These are phyloP conservation scores for Cantharis lateralis DNA, from an alignment of 2,888 invertebrate genomes.

Conservation along the genomic window DNA sequence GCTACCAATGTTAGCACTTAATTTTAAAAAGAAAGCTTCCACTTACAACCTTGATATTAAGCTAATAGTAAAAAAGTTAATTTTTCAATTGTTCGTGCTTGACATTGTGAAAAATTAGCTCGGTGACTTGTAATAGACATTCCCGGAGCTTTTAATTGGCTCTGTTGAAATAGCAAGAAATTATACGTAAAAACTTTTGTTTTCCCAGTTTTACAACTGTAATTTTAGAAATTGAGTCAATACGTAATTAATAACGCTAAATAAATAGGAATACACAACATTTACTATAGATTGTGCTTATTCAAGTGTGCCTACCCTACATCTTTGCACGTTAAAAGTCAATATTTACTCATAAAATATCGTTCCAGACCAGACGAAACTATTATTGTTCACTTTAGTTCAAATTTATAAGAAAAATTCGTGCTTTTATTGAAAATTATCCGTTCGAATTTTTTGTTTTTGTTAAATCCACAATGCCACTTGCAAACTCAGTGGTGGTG, in stretches of 20 bases:
- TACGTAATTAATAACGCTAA: neutral
- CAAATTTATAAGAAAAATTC: slow-evolving; percentile 4
- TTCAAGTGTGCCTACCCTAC: neutral
- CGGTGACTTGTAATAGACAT: neutral
- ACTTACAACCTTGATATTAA: neutral
- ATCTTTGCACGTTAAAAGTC: neutral
- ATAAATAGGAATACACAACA: neutral
- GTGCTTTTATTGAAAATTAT: slow-evolving; percentile 16
- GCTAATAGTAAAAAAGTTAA: neutral
- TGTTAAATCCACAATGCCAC: neutral
- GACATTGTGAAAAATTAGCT: neutral
- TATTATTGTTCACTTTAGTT: neutral
- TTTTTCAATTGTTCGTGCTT: neutral
- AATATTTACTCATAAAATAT: neutral
- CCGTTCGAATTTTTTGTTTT: neutral
- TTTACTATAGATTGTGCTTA: neutral
- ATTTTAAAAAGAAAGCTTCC: too few relatives aligned
- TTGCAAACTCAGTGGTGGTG: too few relatives aligned
- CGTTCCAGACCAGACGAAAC: neutral
- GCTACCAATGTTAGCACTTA: too few relatives aligned
- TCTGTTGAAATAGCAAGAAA: neutral
- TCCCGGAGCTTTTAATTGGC: neutral
- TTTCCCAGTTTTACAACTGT: neutral
- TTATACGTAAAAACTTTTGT: neutral
- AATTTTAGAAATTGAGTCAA: neutral